A percentile compares a stretch with the other conserved stretches of the same genome.
Evolutionary conservation across 1,140 invertebrate species (phyloP).

Genomic region (Panulirus ornatus): DNA sequence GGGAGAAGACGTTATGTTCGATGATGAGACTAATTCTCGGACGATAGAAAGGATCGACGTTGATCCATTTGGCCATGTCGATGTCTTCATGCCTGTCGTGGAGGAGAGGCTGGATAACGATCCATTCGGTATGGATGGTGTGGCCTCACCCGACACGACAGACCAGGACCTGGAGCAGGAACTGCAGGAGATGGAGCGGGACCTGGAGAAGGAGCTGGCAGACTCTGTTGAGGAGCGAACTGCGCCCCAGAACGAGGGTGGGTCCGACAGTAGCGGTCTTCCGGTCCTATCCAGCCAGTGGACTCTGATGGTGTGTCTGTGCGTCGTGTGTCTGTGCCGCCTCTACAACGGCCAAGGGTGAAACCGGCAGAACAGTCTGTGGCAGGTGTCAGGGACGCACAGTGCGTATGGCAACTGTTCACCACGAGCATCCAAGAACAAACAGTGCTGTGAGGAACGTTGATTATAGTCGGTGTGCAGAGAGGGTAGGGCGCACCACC

Average conservation of each 20-base stretch:
- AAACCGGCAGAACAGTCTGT: no score
- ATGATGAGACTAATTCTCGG: conserved; percentile 69
- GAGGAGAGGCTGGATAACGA: conserved; percentile 49
- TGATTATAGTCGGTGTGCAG: background rate
- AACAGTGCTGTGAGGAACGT: conserved; percentile 22
- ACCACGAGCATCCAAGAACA: no score
- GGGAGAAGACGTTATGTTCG: conserved; percentile 71
- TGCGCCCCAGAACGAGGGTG: conserved; percentile 5
- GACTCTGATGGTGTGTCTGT: conserved; percentile 6
- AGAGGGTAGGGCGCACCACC: background rate
- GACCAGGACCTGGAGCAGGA: conserved; percentile 54
- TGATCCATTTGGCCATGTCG: conserved; percentile 52
- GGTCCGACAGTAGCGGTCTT: background rate
- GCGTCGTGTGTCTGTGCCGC: conserved; percentile 3
- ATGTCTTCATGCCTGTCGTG: conserved; percentile 65
- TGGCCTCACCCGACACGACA: background rate
- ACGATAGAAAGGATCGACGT: conserved; percentile 70
- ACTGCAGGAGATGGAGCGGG: conserved; percentile 62
- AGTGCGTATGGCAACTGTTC: background rate
- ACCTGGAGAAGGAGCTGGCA: conserved; percentile 22
- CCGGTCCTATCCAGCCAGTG: background rate
- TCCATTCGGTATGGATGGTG: background rate
- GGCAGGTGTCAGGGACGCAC: no score
- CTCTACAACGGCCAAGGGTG: conserved; percentile 37
- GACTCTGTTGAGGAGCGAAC: conserved; percentile 57